phyloP scores from a whole-genome alignment of 2,888 invertebrate genomes.

The Gymnocheta viridis region DNA sequence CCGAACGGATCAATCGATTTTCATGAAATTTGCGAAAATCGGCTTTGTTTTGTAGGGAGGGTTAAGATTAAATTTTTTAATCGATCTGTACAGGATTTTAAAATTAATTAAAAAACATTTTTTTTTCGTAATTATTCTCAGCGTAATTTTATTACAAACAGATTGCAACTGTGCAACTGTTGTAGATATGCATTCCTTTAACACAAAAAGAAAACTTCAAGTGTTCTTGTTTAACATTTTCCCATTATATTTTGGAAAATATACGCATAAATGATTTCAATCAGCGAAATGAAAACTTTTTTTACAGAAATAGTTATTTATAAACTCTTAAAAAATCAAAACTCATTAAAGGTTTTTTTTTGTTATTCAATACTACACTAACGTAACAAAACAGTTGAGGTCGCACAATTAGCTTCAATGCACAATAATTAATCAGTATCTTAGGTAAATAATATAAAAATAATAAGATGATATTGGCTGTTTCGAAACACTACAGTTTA shows the following conservation, averaged over 20 bases:
- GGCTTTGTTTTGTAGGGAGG: too few species aligned
- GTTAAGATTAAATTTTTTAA: too few species aligned
- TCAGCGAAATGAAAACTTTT: conserved; percentile 15
- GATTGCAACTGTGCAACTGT: background rate
- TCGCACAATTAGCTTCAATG: background rate
- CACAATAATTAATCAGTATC: background rate
- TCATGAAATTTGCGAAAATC: too few species aligned
- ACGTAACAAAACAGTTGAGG: background rate
- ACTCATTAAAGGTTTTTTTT: conserved; percentile 18
- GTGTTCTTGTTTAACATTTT: background rate
- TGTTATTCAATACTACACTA: background rate
- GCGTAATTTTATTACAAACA: background rate
- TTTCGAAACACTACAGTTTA: too few species aligned
- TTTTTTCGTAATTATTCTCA: background rate
- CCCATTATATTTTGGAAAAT: background rate
- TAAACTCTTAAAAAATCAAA: conserved; percentile 23
- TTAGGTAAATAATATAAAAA: background rate
- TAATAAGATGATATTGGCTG: background rate
- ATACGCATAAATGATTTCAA: conserved; percentile 1
- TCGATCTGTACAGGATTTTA: too few species aligned
- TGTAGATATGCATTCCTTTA: too few species aligned
- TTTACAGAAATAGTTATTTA: background rate
- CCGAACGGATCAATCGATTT: too few species aligned
- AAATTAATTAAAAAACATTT: too few species aligned
- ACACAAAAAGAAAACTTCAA: conserved; percentile 2